phyloP scores from a whole-genome alignment of 2,797 vertebrate genomes.

The Arremon aurantiirostris region DNA sequence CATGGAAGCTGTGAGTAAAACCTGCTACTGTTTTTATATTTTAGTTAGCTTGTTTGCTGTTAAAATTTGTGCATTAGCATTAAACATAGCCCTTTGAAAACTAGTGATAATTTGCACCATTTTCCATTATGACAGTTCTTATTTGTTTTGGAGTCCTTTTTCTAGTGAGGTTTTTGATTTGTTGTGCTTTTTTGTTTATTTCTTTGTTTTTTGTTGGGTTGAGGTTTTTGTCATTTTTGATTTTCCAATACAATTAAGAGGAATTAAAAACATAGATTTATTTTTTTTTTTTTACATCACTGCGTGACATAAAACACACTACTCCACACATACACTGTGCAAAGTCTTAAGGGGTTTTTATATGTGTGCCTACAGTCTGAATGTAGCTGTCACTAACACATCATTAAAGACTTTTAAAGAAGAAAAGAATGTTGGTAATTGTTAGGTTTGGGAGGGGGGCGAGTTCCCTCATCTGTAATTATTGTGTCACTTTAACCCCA shows the following conservation, averaged over 20 bases:
- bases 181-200: background rate
- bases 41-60: background rate
- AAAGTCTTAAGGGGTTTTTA: background rate
- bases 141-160: background rate
- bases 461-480: background rate
- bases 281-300: background rate
- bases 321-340: background rate
- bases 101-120: background rate
- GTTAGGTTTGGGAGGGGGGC: background rate
- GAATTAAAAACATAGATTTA: background rate
- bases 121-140: background rate
- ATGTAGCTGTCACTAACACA: background rate
- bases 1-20: background rate
- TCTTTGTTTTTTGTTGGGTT: background rate
- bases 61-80: background rate
- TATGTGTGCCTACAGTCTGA: background rate
- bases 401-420: background rate
- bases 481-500: background rate
- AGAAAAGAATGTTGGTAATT: background rate
- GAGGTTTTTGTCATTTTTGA: background rate
- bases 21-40: background rate
- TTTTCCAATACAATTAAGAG: background rate
- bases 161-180: fast-evolving
- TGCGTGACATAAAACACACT: background rate
- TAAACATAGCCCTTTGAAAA: background rate